Percentiles rank a stretch among this genome's conserved stretches.
Evolutionary conservation across 2,113 vertebrate genomes (phyloP).

Genomic region (Aspiorhynchus laticeps): DNA sequence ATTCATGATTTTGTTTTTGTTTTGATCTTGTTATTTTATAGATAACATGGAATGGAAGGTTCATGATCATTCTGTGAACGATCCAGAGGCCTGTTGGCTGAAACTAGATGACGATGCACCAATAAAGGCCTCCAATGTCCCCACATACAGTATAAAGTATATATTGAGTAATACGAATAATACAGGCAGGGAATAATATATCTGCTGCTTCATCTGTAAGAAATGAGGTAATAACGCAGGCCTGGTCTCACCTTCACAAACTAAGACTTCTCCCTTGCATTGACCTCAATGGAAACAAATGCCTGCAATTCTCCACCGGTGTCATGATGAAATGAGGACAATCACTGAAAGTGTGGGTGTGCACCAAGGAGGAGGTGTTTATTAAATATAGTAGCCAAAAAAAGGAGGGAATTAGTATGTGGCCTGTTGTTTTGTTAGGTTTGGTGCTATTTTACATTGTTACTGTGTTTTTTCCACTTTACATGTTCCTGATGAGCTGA

Average conservation of each 20-base stretch:
- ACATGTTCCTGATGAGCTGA: constrained; percentile 8
- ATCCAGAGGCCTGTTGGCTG: not conserved
- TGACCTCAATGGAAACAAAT: constrained; percentile 19
- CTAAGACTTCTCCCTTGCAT: not conserved
- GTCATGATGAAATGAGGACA: not conserved
- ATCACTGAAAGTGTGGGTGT: not conserved
- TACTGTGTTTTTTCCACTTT: not conserved
- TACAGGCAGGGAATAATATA: not conserved
- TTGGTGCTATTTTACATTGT: not conserved
- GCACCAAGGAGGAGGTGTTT: not conserved
- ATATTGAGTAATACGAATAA: not conserved
- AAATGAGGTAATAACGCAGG: not conserved
- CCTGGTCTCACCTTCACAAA: constrained; percentile 5
- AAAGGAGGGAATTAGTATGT: not conserved
- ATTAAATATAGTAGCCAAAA: not conserved
- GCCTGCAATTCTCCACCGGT: not conserved
- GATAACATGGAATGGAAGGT: not conserved
- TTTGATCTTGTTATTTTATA: not conserved
- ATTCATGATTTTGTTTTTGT: not conserved
- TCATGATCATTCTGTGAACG: not conserved
- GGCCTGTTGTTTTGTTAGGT: not conserved
- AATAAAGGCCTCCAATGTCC: not conserved
- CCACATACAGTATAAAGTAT: not conserved
- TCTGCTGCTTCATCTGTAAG: constrained; percentile 1
- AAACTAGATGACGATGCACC: not conserved